Percentiles rank a stretch among this genome's conserved stretches.
Conservation (phyloP, 2,888 invertebrate species). For the Caenorhabditis sp. region DNA sequence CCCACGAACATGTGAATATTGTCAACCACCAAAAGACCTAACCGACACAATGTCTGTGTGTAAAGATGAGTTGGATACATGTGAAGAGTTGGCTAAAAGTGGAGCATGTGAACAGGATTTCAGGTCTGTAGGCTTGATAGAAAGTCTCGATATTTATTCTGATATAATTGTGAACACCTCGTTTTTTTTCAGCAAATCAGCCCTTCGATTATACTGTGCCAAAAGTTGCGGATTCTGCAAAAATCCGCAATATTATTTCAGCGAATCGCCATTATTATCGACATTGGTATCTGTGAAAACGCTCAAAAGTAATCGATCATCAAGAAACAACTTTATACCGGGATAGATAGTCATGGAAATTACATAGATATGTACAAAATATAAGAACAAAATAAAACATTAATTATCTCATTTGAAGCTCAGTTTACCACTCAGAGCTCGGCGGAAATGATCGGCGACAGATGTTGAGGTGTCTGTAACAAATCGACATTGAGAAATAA, state of each 20-base stretch:
- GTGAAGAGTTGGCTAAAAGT: constrained; percentile 51
- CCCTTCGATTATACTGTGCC: constrained; percentile 57
- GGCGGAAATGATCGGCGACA: constrained; percentile 47
- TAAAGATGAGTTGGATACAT: constrained; percentile 57
- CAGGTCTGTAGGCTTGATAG: constrained; percentile 23
- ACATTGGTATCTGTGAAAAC: constrained; percentile 12
- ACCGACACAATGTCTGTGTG: constrained; percentile 45
- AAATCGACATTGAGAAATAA: background rate
- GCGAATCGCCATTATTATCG: constrained; percentile 32
- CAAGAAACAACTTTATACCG: background rate
- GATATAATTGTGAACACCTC: background rate
- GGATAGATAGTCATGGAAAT: background rate
- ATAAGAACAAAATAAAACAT: background rate
- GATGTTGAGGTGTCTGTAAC: constrained; percentile 32
- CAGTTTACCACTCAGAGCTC: constrained; percentile 37
- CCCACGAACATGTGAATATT: constrained; percentile 54
- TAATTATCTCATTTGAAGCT: background rate
- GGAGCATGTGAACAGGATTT: constrained; percentile 58
- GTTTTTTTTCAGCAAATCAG: constrained; percentile 35
- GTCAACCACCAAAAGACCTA: constrained; percentile 47
- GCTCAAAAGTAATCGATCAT: too few relatives aligned
- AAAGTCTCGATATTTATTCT: too few relatives aligned
- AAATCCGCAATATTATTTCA: constrained; percentile 48
- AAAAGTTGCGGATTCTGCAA: constrained; percentile 61
- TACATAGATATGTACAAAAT: background rate